Evolutionary conservation across 2,888 invertebrate genomes (phyloP).

Genomic region (Nomada lathburiana): DNA sequence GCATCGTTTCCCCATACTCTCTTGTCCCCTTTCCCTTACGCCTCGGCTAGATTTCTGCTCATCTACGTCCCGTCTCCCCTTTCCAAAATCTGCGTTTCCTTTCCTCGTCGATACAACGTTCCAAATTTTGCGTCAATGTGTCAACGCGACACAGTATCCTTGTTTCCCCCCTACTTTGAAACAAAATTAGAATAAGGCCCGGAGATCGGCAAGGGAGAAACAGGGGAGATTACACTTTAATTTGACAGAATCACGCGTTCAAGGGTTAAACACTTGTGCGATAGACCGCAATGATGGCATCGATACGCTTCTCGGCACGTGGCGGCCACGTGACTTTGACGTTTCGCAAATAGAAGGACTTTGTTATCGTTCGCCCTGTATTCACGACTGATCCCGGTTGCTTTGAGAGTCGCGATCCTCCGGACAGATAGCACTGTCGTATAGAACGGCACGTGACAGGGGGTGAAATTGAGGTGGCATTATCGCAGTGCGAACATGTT

Average conservation of each 20-base stretch:
- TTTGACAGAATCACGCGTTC: constrained; percentile 52
- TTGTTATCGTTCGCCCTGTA: constrained; percentile 57
- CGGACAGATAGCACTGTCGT: constrained; percentile 34
- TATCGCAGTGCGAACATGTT: constrained; percentile 53
- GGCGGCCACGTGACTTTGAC: constrained; percentile 51
- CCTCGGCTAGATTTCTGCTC: too few relatives aligned
- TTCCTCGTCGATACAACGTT: too few relatives aligned
- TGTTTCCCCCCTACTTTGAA: too few relatives aligned
- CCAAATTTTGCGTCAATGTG: background rate
- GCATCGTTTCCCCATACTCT: too few relatives aligned
- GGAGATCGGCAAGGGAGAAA: background rate
- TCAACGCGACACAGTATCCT: too few relatives aligned
- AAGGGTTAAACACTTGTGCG: constrained; percentile 61
- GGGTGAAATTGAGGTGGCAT: constrained; percentile 51
- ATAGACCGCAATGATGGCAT: constrained; percentile 53
- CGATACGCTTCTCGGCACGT: constrained; percentile 53
- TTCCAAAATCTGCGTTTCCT: too few relatives aligned
- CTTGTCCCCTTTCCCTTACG: too few relatives aligned
- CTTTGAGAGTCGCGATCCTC: constrained; percentile 27
- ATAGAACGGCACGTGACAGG: constrained; percentile 50
- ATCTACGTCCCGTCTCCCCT: too few relatives aligned
- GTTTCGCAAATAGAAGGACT: constrained; percentile 57
- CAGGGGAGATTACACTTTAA: constrained; percentile 51
- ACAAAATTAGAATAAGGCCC: background rate
- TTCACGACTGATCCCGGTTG: constrained; percentile 38